Base-by-base conservation (phyloP, 2,888 invertebrate genomes). In the Ferdinandea cuprea region DNA sequence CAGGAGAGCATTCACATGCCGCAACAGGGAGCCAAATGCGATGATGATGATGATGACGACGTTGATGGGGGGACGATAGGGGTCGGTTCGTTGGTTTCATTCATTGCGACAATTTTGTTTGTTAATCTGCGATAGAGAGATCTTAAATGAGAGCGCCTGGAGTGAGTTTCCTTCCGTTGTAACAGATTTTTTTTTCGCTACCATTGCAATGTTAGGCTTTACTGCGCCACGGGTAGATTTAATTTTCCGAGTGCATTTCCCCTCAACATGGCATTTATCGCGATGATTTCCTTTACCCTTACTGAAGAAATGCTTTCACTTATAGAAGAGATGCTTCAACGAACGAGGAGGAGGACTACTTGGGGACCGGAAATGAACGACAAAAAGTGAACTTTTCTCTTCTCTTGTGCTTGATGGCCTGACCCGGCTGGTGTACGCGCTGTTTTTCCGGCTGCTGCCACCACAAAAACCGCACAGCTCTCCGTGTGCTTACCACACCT, bases 161-260 rank as follows among this genome's bases (percentile, higher is more conserved):
- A 28, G 50, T 6, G 15, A 19, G 17, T 15, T 19, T 44, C 32
- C 50, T 30, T 35, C 30, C 28, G 11, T 19, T 19, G 6, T 28
- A 42, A 28, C 17, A n/a, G n/a, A n/a, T n/a, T n/a, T n/a, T n/a
- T n/a, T n/a, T n/a, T n/a, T 61, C 50, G 11, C 13, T 30, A 7
- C 59, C 21, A 13, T 15, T 19, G 19, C 61, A 50, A 50, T n/a
- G 54, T 42, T 17, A 59, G 50, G 32, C 32, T 72, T 48, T 30
- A 56, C 71, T 46, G 21, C 6, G 52, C 58, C 71, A 63, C 25
- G 71, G 65, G 54, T 54, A 71, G 48, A 74, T 74, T 58, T 58
- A 50, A 80, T 74, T 73, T 73, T 63, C 48, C 68, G 9, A 61
- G 17, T 68, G 59, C 73, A 73, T 25, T 79, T 79, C 50, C 59